These are phyloP conservation scores for Champsocephalus esox DNA, from an alignment of 2,797 vertebrate genomes.

Conservation along the genomic window DNA sequence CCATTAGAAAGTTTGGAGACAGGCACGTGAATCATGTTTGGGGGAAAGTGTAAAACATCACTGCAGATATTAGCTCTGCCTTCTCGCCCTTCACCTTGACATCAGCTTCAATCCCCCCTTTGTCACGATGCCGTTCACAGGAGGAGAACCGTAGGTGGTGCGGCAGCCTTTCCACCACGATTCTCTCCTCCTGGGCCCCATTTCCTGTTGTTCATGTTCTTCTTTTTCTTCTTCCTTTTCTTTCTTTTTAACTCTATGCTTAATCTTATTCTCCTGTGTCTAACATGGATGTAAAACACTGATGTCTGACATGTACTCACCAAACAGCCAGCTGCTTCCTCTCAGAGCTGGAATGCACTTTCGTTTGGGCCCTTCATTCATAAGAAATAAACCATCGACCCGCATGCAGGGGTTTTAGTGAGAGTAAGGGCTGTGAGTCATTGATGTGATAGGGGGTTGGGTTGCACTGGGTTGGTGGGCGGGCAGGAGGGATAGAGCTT, in stretches of 20 bases:
- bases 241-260: slow-evolving; percentile 21
- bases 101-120: slow-evolving; percentile 58
- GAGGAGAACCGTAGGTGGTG: slow-evolving; percentile 52
- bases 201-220: slow-evolving; percentile 37
- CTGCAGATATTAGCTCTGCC: slow-evolving; percentile 38
- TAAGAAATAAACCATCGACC: slow-evolving; percentile 78
- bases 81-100: slow-evolving; percentile 53
- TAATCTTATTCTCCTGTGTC: slow-evolving; percentile 26
- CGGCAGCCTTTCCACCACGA: slow-evolving; percentile 37
- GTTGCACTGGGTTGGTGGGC: slow-evolving; percentile 20
- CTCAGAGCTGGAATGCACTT: slow-evolving; percentile 74
- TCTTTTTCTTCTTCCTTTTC: slow-evolving; percentile 24
- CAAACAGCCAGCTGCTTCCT: slow-evolving; percentile 68
- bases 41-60: slow-evolving; percentile 31
- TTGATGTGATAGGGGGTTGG: slow-evolving; percentile 62
- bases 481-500: slow-evolving; percentile 40
- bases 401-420: slow-evolving; percentile 68
- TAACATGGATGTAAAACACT: slow-evolving; percentile 52
- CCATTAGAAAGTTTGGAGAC: slow-evolving; percentile 26
- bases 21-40: slow-evolving; percentile 35
- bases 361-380: slow-evolving; percentile 77
- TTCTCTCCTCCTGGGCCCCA: slow-evolving; percentile 28
- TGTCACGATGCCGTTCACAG: slow-evolving; percentile 45
- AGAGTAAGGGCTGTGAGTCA: slow-evolving; percentile 71
- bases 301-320: slow-evolving; percentile 58